Evolutionary conservation across 2,113 vertebrate genomes (phyloP), one percentile per base, ranked within the genome.

Genomic region (Myxocyprinus asiaticus): DNA sequence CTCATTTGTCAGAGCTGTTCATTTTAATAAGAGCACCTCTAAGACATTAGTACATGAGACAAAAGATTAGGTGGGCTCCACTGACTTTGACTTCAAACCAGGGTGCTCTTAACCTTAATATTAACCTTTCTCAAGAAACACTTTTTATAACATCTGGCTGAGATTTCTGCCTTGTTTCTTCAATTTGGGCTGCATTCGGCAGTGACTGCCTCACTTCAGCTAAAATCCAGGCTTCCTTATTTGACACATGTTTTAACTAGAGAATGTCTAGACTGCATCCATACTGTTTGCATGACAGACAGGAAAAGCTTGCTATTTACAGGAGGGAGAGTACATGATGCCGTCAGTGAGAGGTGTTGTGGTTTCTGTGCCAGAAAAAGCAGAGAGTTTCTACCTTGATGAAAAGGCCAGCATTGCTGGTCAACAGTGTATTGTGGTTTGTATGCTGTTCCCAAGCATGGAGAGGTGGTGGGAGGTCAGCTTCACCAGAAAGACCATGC

Each of bases 261-360:
- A 62, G 55, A 80, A 45, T 4, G 80, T 84, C 82, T 82, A 86
- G 80, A 84, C 76, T 77, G 50, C 66, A 64, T 79, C 63, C 65
- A 70, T 66, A 68, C 56, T 77, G 75, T 68, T 47, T 73, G 55
- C 58, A 78, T 76, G 74, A 74, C 64, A 80, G 65, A 15, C 76
- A 81, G 78, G 71, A 83, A 83, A 80, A 78, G 77, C 66, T 71
- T 14, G 9, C 15, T 50, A 65, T 80, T 82, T 76, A 80, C 43
- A 63, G 77, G 64, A 59, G 53, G 75, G 71, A 77, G 77, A 11
- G 67, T 51, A 63, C 53, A 43, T 68, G 64, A 79, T 81, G 79
- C 68, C 64, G 64, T 79, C 69, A 74, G 63, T 43, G 50, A 15
- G 67, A 68, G 42, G 48, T 50, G 15, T 9, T 47, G 55, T 68